Evolutionary conservation across 2,888 invertebrate species (phyloP).

Genomic region (Psylliodes chrysocephalus): DNA sequence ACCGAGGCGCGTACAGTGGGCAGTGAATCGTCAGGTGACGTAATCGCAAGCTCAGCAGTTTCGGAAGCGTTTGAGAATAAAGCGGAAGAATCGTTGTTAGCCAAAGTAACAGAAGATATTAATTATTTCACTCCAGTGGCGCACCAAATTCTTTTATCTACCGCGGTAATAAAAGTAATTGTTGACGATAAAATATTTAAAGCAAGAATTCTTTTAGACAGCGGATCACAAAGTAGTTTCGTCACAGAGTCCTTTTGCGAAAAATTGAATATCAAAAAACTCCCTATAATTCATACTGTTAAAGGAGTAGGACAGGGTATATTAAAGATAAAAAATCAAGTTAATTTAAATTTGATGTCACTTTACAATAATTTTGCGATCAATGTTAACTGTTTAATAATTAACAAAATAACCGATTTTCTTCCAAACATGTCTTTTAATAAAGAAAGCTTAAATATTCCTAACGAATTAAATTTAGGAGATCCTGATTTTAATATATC

Average conservation of each 20-base stretch:
- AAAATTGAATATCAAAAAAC: not conserved
- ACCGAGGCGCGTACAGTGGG: too few relatives aligned
- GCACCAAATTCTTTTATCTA: too few relatives aligned
- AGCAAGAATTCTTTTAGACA: not conserved
- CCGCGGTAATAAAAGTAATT: not conserved
- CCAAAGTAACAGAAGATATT: too few relatives aligned
- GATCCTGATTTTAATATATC: slow-evolving; percentile 29
- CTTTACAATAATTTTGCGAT: too few relatives aligned
- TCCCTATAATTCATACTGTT: not conserved
- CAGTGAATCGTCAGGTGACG: too few relatives aligned
- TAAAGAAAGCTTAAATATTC: not conserved
- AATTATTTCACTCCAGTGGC: too few relatives aligned
- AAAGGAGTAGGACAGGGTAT: not conserved
- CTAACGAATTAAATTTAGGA: slow-evolving; percentile 11
- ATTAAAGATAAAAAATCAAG: not conserved
- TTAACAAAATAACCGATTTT: too few relatives aligned
- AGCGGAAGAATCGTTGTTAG: too few relatives aligned
- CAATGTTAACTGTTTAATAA: too few relatives aligned
- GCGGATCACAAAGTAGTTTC: not conserved
- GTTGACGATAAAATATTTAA: not conserved
- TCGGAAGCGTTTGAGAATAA: too few relatives aligned
- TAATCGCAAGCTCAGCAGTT: too few relatives aligned
- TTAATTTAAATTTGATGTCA: not conserved
- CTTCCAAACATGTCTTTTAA: too few relatives aligned
- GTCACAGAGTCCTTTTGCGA: not conserved